phyloP scores from a whole-genome alignment of 30 jellyfish, hydroid and myxozoan genomes.

The Rhopilema esculentum region DNA sequence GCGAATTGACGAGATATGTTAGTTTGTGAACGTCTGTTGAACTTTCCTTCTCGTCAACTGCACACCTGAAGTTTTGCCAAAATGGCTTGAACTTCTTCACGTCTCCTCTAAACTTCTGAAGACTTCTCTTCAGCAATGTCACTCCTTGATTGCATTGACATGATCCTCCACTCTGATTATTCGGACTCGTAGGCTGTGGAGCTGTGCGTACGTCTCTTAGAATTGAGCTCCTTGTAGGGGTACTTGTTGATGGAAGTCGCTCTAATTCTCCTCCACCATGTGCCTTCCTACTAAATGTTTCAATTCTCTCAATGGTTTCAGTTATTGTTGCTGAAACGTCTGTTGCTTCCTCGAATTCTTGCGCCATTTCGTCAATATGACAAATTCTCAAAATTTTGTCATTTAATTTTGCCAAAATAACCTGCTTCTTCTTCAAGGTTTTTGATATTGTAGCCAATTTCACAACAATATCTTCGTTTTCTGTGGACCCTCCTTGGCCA shows the following conservation, averaged over 20 bases:
- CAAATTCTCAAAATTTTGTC: slow-evolving; percentile 15
- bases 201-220: slow-evolving; percentile 2
- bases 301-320: slow-evolving; percentile 14
- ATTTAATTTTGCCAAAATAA: slow-evolving; percentile 12
- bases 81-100: slow-evolving; percentile 6
- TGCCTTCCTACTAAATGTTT: no score
- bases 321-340: slow-evolving; percentile 16
- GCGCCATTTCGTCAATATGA: slow-evolving; percentile 18
- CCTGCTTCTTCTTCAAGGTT: slow-evolving; percentile 18
- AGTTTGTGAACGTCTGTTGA: neutral
- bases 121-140: slow-evolving; percentile 17
- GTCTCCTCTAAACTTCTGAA: slow-evolving; percentile 10
- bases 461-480: neutral
- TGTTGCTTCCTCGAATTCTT: slow-evolving; percentile 28
- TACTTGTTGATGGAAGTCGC: slow-evolving; percentile 30
- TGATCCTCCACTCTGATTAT: slow-evolving; percentile 39
- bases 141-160: slow-evolving; percentile 10
- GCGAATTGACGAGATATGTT: slow-evolving; percentile 2
- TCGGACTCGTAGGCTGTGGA: slow-evolving; percentile 13
- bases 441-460: slow-evolving; percentile 20
- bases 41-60: slow-evolving; percentile 8
- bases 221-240: slow-evolving; percentile 38
- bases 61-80: slow-evolving; percentile 4
- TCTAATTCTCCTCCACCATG: slow-evolving; percentile 12
- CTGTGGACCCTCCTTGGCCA: slow-evolving; percentile 26